phyloP scores from a whole-genome alignment of 2,888 invertebrate species.

The Podotricha telesiphe region DNA sequence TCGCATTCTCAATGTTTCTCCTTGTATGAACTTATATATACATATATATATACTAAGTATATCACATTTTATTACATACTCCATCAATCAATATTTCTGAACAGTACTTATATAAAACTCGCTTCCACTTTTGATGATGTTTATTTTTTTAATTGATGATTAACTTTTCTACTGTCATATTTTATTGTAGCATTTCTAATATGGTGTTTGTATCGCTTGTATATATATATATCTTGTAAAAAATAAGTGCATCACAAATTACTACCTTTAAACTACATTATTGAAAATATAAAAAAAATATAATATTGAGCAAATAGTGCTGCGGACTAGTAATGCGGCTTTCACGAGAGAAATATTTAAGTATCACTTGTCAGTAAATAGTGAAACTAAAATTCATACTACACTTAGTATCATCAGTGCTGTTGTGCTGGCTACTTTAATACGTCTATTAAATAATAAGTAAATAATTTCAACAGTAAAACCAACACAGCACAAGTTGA shows the following conservation, averaged over 20 bases:
- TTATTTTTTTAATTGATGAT: too few relatives aligned
- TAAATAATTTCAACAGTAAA: slow-evolving; percentile 43
- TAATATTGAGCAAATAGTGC: slow-evolving; percentile 41
- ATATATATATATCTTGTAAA: too few relatives aligned
- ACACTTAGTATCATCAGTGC: slow-evolving; percentile 16
- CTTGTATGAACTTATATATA: slow-evolving; percentile 53
- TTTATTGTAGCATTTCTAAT: slow-evolving; percentile 21
- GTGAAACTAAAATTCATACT: slow-evolving; percentile 60
- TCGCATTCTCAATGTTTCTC: slow-evolving; percentile 55
- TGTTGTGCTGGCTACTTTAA: neutral
- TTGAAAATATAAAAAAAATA: neutral
- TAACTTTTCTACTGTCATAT: slow-evolving; percentile 48
- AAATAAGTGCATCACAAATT: neutral
- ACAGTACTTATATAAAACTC: slow-evolving; percentile 60
- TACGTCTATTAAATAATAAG: slow-evolving; percentile 27
- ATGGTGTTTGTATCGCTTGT: neutral
- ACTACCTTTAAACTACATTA: neutral
- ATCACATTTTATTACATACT: neutral
- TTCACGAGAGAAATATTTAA: slow-evolving; percentile 71
- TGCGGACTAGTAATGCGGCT: slow-evolving; percentile 67
- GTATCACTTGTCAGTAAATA: slow-evolving; percentile 67
- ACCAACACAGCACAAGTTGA: slow-evolving; percentile 68
- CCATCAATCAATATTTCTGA: slow-evolving; percentile 78
- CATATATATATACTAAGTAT: slow-evolving; percentile 42
- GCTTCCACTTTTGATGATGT: slow-evolving; percentile 62